Evolutionary conservation across 2,113 vertebrate species (phyloP), one percentile per base, ranked within the genome.

Genomic region (Pseudolaguvia tuberculata): DNA sequence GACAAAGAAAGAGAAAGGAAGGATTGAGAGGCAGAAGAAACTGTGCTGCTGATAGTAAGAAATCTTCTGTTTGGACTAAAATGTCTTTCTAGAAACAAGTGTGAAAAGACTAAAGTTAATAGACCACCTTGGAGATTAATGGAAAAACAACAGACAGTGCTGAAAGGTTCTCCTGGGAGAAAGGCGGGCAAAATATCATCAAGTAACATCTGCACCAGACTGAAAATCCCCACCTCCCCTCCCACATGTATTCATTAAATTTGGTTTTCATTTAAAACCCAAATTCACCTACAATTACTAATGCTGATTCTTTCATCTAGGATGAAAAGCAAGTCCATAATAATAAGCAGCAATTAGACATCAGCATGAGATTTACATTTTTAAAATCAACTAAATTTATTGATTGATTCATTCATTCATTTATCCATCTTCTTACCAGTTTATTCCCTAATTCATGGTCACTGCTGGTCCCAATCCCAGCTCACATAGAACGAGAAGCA

Each of bases 1-100:
- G 5, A 23, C 58, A 71, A 83, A 62, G 65, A 27, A 77, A 83
- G 3, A 45, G n/a, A 70, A 20, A 2, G 45, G 23, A 53, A n/a
- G 21, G 39, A 47, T 55, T 39, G 18, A 57, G 39, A 27, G 68
- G 21, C 13, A 13, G 10, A 29, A 3, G 23, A 47, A 50, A 29
- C 45, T 20, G 61, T 5, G 11, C n/a, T 65, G 27, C n/a, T 42
- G 13, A 23, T 10, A 15, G 11, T 39, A 14, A 1, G 50, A 42
- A 17, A 18, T 21, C 4, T n/a, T 74, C 48, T 27, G 18, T 39
- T 7, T 4, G 17, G 9, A 17, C 29, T 61, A 31, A 42, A 62
- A 21, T 35, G 15, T 18, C 57, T 59, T 20, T 39, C 11, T 11
- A 39, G 9, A 61, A 9, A 31, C 3, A n/a, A n/a, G n/a, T n/a